Base-by-base conservation (phyloP, 2,113 vertebrate species). In the Corythornis madagascariensis region DNA sequence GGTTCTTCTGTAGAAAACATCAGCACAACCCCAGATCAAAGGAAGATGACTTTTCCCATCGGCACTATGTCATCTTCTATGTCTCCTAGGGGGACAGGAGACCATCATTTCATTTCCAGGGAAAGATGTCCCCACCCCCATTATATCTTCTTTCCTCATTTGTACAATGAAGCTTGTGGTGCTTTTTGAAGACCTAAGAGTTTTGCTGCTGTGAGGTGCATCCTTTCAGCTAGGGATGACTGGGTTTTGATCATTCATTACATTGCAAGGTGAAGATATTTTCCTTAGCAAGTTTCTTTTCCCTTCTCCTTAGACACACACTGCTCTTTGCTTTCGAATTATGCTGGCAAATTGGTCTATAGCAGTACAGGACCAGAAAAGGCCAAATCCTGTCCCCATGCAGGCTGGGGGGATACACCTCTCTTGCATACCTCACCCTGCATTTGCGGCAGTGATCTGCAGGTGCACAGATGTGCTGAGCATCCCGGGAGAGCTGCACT, bases 151-250 rank as follows among this genome's bases (percentile, higher is more conserved):
- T 9, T 57, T 47, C n/a, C 9, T 69, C 15, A 21, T 57, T 61
- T 9, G 0, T 14, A 31, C 45, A 53, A 13, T 0, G 1, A 48
- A 56, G 43, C 31, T 82, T 0, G 0, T 10, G 11, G 13, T 50
- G n/a, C 24, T 50, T 40, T 52, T 33, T 28, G 61, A 24, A 64
- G 31, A 18, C 35, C 31, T 26, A 2, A 13, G 25, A 28, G 7
- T 22, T 65, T 60, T 57, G 5, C 10, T 52, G 26, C 18, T 35
- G 82, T 12, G 48, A 76, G 25, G 8, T 33, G 56, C 21, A 6
- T 6, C 2, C 42, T 42, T 63, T 25, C 26, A 45, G 6, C 72
- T n/a, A 9, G 14, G 18, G 13, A 17, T 70, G 20, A 13, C 59
- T 43, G 22, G 42, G 79, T 74, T 43, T 63, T 42, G 13, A 13